Percentiles rank a stretch among this genome's conserved stretches.
phyloP scores from a whole-genome alignment of 2,797 vertebrate genomes.

The Semaprochilodus insignis region DNA sequence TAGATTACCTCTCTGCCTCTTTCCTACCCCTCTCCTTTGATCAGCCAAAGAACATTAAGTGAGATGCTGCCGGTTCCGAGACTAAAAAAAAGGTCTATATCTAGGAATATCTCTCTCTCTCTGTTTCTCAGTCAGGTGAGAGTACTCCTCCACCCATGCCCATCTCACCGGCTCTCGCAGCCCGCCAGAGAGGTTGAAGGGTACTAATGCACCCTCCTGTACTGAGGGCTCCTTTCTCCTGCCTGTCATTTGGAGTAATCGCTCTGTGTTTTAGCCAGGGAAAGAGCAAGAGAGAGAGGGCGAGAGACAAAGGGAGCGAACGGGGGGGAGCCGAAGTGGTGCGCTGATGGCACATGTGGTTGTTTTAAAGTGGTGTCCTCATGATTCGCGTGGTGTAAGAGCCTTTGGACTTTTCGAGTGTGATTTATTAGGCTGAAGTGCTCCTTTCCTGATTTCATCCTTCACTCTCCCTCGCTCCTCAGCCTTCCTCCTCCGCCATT shows the following conservation, averaged over 20 bases:
- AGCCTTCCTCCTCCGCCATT: not conserved
- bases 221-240: conserved; percentile 2
- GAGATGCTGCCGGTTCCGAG: not conserved
- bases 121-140: not conserved
- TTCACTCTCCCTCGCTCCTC: not conserved
- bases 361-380: conserved; percentile 48
- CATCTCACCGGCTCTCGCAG: conserved; percentile 11
- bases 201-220: conserved; percentile 14
- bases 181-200: not conserved
- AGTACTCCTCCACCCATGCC: not conserved
- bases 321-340: not conserved
- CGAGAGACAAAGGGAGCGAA: not conserved
- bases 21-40: not conserved
- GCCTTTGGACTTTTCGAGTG: not conserved
- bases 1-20: conserved; percentile 19
- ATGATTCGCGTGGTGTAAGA: not conserved
- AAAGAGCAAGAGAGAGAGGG: conserved; percentile 3
- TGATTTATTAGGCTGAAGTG: conserved; percentile 57
- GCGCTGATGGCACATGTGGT: conserved; percentile 11
- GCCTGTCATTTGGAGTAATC: conserved; percentile 49
- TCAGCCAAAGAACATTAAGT: not conserved
- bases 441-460: conserved; percentile 29
- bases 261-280: conserved; percentile 5
- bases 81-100: not conserved
- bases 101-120: not conserved